Conservation (phyloP, 2,113 vertebrate species). For the Brachyistius frenatus region DNA sequence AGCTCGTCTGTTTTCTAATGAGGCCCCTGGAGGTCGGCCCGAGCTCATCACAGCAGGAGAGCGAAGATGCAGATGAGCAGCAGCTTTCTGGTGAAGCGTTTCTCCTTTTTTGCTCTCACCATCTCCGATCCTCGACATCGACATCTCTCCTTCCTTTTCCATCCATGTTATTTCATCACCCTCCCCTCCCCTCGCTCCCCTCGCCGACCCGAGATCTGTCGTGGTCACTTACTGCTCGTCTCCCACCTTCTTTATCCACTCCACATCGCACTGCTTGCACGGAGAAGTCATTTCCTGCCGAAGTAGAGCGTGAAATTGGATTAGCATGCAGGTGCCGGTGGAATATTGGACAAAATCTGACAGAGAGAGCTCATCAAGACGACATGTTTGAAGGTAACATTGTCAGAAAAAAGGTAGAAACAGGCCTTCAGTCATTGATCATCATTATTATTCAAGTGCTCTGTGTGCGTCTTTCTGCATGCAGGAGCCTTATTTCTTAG, state of each 20-base stretch:
- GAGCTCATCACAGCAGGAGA: slow-evolving; percentile 20
- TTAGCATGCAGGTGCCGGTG: slow-evolving; percentile 69
- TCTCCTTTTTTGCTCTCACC: not conserved
- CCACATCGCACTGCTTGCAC: slow-evolving; percentile 95
- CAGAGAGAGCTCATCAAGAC: slow-evolving; percentile 34
- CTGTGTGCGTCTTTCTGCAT: not conserved
- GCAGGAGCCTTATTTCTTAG: no score
- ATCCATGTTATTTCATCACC: no score
- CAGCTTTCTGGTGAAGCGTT: not conserved
- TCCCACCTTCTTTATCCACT: slow-evolving; percentile 97
- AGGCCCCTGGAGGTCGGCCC: slow-evolving; percentile 31
- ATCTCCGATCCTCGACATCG: not conserved
- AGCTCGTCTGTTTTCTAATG: slow-evolving; percentile 27
- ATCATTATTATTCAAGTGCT: not conserved
- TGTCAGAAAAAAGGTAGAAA: not conserved
- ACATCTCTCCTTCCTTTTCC: not conserved
- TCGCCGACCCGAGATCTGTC: not conserved
- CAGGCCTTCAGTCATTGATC: not conserved
- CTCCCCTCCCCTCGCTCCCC: not conserved
- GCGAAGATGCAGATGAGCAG: slow-evolving; percentile 8
- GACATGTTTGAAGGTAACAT: slow-evolving; percentile 7
- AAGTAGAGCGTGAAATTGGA: slow-evolving; percentile 75
- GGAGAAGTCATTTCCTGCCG: slow-evolving; percentile 89
- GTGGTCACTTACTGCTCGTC: slow-evolving; percentile 95
- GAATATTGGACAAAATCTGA: slow-evolving; percentile 62